Base-by-base conservation (phyloP, 2,888 invertebrate species). In the Drosophila nr. perissopoda region DNA sequence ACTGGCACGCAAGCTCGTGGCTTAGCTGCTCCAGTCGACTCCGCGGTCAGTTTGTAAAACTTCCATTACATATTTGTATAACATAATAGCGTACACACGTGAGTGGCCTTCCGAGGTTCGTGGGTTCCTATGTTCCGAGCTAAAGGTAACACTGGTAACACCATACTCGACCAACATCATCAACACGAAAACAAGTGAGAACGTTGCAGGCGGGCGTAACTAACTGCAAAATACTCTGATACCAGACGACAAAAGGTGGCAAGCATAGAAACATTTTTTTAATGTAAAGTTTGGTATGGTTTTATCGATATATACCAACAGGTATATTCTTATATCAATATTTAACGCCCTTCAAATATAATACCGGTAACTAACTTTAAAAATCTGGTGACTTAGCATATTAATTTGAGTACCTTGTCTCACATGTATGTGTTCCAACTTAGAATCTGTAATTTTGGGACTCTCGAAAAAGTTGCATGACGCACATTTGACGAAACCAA, bases 31-130 rank as follows among this genome's bases (percentile, higher is more conserved):
- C 27, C 38, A 25, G 36, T 51, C 51, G 29, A 36, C 64, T 27
- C 36, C 40, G 27, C 36, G 38, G 38, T 53, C 64, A 70, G 63
- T 74, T 69, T 80, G 64, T 52, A 54, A 71, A 84, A 86, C 78
- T 81, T 83, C 73, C 73, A 83, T 85, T 85, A 79, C 76, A 63
- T 80, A 83, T 88, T 86, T 88, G 89, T 85, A 81, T 74, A 78
- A 83, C 89, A 88, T 76, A 80, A 80, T 71, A 80, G 88, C 83
- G 34, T 56, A 51, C 80, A 68, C 64, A 67, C 62, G 64, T 78
- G 66, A 61, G 56, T 63, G 58, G 36, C 33, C 56, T 10, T 29
- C 29, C 25, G 29, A 27, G 25, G 29, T 13, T 45, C 25, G 16
- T 16, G 25, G 45, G 25, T 4, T 45, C 16, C 16, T 45, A 16